phyloP scores from a whole-genome alignment of 2,113 vertebrate species.

The Sebastes fasciatus region DNA sequence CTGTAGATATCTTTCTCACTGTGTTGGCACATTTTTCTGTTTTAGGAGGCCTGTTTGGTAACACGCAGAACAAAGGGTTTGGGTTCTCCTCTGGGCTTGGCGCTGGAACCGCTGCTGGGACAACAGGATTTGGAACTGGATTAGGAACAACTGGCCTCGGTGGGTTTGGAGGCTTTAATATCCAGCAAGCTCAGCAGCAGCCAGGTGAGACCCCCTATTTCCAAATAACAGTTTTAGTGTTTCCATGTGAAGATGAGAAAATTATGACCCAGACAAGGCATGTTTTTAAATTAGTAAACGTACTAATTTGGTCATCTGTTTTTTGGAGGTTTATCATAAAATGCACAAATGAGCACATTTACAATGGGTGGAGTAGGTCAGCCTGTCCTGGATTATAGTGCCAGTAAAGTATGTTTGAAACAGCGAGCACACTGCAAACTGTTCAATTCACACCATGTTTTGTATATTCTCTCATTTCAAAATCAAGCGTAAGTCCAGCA shows the following conservation, averaged over 20 bases:
- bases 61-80: conserved; percentile 95
- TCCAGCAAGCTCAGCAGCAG: conserved; percentile 87
- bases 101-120: conserved; percentile 80
- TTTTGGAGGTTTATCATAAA: not conserved
- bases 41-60: conserved; percentile 90
- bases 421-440: not conserved
- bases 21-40: conserved; percentile 27
- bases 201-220: conserved; percentile 71
- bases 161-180: conserved; percentile 92
- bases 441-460: not conserved
- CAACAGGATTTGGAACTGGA: conserved; percentile 89
- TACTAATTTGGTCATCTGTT: not conserved
- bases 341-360: not conserved
- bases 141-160: conserved; percentile 84
- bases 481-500: not conserved
- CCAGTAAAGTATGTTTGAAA: not conserved
- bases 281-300: not conserved
- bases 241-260: not conserved
- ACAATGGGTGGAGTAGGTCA: not conserved
- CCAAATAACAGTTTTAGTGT: not conserved
- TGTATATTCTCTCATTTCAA: not conserved
- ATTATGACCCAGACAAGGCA: not conserved
- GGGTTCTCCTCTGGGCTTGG: conserved; percentile 93
- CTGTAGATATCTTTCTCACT: conserved; percentile 5
- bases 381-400: not conserved